Evolutionary conservation across 2,797 vertebrate genomes (phyloP).

Genomic region (Salmo trutta): DNA sequence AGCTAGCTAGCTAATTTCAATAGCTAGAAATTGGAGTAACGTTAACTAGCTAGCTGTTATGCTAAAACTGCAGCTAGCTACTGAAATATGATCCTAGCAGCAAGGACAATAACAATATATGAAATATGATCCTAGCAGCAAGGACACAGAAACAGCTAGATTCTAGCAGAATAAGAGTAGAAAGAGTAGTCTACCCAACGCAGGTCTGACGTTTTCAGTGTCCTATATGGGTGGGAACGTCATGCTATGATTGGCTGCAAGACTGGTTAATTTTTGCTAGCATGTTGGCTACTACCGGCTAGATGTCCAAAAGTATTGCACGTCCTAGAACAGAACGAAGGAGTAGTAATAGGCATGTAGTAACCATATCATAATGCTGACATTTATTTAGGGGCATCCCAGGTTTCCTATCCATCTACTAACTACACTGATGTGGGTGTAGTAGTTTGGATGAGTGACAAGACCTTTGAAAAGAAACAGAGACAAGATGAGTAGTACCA

Average conservation of each 20-base stretch:
- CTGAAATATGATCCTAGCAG: background rate
- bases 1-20: background rate
- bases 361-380: background rate
- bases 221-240: background rate
- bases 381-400: conserved; percentile 22
- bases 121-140: background rate
- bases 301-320: background rate
- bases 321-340: background rate
- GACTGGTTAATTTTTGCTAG: background rate
- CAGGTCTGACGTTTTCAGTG: background rate
- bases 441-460: conserved; percentile 4
- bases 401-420: conserved; percentile 1
- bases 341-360: background rate
- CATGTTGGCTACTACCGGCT: background rate
- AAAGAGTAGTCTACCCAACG: background rate
- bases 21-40: background rate
- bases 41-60: background rate
- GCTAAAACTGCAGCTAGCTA: background rate
- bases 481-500: conserved; percentile 68
- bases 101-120: background rate
- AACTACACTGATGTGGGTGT: conserved; percentile 39
- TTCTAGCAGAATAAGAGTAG: background rate
- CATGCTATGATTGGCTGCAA: background rate
- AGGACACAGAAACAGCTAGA: background rate
- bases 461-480: conserved; percentile 19